phyloP scores from a whole-genome alignment of 2,888 invertebrate species.

The Diadegma fenestrale region DNA sequence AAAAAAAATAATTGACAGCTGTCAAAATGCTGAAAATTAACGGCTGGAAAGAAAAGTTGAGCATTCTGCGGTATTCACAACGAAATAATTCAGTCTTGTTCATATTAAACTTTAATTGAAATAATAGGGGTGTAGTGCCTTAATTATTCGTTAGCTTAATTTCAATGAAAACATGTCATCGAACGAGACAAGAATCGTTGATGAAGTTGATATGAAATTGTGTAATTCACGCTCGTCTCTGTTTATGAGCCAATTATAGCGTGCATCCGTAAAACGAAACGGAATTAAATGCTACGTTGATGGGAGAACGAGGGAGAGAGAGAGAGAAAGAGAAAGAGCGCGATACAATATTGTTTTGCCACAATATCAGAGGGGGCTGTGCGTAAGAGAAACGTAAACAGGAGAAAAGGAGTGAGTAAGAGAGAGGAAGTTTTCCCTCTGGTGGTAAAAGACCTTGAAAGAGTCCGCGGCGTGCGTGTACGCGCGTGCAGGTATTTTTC shows the following conservation, averaged over 20 bases:
- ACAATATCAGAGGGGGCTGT: conserved; percentile 12
- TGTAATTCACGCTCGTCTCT: conserved; percentile 40
- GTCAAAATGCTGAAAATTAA: neutral
- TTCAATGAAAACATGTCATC: conserved; percentile 25
- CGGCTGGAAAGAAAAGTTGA: neutral
- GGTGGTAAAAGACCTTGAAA: conserved; percentile 56
- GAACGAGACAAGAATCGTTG: conserved; percentile 21
- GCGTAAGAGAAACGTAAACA: conserved; percentile 15
- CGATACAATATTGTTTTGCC: neutral
- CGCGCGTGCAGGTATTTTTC: conserved; percentile 65
- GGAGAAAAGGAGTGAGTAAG: conserved; percentile 12
- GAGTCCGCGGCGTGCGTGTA: conserved; percentile 52
- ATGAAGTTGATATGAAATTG: conserved; percentile 46
- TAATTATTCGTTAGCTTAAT: neutral
- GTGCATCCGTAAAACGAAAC: conserved; percentile 38
- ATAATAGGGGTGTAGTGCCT: neutral
- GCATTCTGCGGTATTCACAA: neutral
- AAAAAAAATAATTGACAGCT: neutral
- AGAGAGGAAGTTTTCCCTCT: conserved; percentile 41
- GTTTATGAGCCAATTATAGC: conserved; percentile 33
- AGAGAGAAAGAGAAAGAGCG: conserved; percentile 14
- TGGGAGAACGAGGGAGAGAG: neutral
- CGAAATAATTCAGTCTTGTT: neutral
- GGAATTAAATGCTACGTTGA: conserved; percentile 60
- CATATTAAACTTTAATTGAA: neutral